phyloP scores from a whole-genome alignment of 2,888 invertebrate species.

The Bugulina stolonifera region DNA sequence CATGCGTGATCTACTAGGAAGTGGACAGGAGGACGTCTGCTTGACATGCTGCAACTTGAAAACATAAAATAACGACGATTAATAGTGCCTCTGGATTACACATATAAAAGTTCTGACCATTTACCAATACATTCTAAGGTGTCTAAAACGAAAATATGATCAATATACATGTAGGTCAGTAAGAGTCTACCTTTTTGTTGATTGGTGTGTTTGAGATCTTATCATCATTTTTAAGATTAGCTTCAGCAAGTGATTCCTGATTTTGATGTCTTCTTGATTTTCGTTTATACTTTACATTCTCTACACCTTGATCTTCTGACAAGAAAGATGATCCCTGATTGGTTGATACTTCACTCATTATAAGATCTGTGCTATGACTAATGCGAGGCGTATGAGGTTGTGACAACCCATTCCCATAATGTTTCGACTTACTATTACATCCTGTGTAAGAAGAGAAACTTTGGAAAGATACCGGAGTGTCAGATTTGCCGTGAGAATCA shows the following conservation, averaged over 20 bases:
- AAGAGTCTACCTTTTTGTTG: conserved; percentile 10
- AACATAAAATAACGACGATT: too few relatives aligned
- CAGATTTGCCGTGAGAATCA: neutral
- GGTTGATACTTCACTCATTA: neutral
- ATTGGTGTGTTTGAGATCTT: neutral
- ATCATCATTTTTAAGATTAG: neutral
- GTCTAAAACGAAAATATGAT: too few relatives aligned
- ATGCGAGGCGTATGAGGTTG: too few relatives aligned
- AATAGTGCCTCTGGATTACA: too few relatives aligned
- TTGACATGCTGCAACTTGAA: conserved; percentile 13
- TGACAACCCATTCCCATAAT: too few relatives aligned
- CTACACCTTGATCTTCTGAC: neutral
- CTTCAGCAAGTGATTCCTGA: neutral
- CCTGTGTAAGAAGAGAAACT: neutral
- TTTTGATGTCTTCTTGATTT: neutral
- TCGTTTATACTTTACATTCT: neutral
- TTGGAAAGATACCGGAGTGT: neutral
- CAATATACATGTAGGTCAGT: too few relatives aligned
- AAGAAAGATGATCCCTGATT: neutral
- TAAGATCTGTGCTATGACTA: too few relatives aligned
- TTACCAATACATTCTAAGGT: too few relatives aligned
- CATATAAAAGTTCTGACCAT: too few relatives aligned
- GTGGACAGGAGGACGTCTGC: neutral
- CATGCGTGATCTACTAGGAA: neutral
- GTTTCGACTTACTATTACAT: too few relatives aligned